A percentile compares a stretch with the other conserved stretches of the same genome.
phyloP scores from a whole-genome alignment of 2,113 vertebrate species.

The Emydura subglobosa region DNA sequence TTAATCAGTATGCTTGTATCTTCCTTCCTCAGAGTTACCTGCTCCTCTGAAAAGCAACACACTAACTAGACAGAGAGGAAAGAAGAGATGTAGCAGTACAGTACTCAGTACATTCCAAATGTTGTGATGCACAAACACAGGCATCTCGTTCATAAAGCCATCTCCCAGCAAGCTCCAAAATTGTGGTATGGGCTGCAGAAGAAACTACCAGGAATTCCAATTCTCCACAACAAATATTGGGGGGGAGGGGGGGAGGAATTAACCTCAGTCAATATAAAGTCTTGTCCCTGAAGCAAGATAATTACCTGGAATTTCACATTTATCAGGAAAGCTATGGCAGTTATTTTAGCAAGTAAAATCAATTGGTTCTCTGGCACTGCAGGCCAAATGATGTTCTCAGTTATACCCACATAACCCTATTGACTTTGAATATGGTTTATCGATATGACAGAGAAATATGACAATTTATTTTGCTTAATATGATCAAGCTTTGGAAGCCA shows the following conservation, averaged over 20 bases:
- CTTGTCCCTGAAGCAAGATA: not conserved
- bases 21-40: not conserved
- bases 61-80: not conserved
- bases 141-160: not conserved
- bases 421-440: constrained; percentile 24
- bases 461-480: constrained; percentile 27
- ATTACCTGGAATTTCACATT: not conserved
- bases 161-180: not conserved
- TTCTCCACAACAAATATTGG: not conserved
- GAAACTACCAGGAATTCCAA: not conserved
- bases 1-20: not conserved
- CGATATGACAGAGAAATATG: constrained; percentile 1
- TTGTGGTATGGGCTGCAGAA: not conserved
- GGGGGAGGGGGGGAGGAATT: not conserved
- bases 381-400: not conserved
- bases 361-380: not conserved
- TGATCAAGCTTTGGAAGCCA: constrained; percentile 5
- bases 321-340: not conserved
- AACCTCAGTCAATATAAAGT: not conserved
- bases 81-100: not conserved
- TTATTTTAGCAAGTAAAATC: not conserved
- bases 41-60: not conserved
- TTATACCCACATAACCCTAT: not conserved
- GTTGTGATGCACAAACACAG: not conserved
- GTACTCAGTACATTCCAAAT: not conserved